Percentiles rank a stretch among this genome's conserved stretches.
Conservation (phyloP, 2,797 vertebrate species). For the Odontamblyopus lacepedii region DNA sequence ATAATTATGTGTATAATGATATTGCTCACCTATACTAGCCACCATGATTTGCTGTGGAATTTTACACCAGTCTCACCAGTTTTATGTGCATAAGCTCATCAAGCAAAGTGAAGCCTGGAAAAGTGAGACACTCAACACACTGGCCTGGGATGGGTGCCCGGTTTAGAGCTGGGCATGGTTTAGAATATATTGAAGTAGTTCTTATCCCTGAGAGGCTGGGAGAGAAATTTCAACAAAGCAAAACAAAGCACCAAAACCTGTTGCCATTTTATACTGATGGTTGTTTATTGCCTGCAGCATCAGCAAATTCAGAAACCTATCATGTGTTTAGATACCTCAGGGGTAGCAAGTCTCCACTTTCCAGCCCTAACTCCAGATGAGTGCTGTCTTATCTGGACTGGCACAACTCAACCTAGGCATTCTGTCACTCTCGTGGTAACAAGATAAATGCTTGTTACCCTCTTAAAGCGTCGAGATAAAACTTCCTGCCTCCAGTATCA, state of each 20-base stretch:
- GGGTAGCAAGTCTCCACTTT: conserved; percentile 43
- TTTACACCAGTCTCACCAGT: neutral
- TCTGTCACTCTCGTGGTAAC: conserved; percentile 70
- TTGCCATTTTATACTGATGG: conserved; percentile 33
- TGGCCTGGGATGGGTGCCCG: neutral
- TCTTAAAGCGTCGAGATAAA: conserved; percentile 71
- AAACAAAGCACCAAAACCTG: conserved; percentile 29
- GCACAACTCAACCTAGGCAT: conserved; percentile 66
- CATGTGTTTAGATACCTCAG: conserved; percentile 41
- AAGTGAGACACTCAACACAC: neutral
- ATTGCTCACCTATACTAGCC: neutral
- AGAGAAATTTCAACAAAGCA: conserved; percentile 30
- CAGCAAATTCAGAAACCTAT: conserved; percentile 50
- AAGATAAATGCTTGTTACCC: conserved; percentile 79
- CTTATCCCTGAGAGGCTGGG: neutral
- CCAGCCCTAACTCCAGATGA: conserved; percentile 41
- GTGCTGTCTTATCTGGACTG: conserved; percentile 69
- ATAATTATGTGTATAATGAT: too few relatives aligned
- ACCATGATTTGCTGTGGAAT: neutral
- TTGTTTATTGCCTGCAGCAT: conserved; percentile 40
- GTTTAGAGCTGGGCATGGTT: neutral
- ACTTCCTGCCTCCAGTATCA: conserved; percentile 38
- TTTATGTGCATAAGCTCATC: neutral
- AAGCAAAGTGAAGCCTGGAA: neutral
- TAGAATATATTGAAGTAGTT: neutral